Evolutionary conservation across 2,113 vertebrate genomes (phyloP).

Genomic region (Ascaphus truei): DNA sequence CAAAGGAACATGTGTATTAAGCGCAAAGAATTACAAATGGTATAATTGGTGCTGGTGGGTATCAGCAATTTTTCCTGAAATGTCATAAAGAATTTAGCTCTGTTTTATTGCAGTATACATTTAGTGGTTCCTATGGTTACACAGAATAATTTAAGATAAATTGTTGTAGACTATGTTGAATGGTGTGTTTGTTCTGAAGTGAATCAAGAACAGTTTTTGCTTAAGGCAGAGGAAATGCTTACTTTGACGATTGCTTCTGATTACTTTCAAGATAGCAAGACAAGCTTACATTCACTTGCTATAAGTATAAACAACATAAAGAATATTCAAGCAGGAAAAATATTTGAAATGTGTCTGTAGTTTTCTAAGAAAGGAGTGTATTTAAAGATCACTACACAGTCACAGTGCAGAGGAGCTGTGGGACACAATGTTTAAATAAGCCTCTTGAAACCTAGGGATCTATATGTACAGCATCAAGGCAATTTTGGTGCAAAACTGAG

Average conservation of each 20-base stretch:
- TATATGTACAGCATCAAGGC: too few species aligned
- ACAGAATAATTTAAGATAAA: slow-evolving; percentile 43
- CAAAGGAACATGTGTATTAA: too few species aligned
- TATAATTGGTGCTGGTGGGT: too few species aligned
- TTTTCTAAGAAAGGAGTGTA: not conserved
- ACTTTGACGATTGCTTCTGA: slow-evolving; percentile 44
- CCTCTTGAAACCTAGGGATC: not conserved
- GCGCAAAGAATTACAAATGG: too few species aligned
- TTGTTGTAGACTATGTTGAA: slow-evolving; percentile 38
- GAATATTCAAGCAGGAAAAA: slow-evolving; percentile 23
- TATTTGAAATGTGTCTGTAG: not conserved
- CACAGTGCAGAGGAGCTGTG: not conserved
- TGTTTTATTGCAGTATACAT: not conserved
- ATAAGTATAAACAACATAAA: slow-evolving; percentile 25
- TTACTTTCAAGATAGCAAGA: slow-evolving; percentile 43
- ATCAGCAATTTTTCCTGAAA: not conserved
- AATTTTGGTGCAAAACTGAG: too few species aligned
- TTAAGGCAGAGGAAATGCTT: slow-evolving; percentile 49
- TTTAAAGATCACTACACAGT: not conserved
- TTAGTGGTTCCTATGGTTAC: slow-evolving; percentile 34
- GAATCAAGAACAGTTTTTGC: slow-evolving; percentile 43
- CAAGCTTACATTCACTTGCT: not conserved
- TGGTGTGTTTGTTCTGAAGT: slow-evolving; percentile 46
- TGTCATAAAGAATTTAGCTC: not conserved
- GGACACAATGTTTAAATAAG: not conserved